Evolutionary conservation across 2,797 vertebrate species (phyloP), one percentile per base, ranked within the genome.

Genomic region (Glossophaga mutica): DNA sequence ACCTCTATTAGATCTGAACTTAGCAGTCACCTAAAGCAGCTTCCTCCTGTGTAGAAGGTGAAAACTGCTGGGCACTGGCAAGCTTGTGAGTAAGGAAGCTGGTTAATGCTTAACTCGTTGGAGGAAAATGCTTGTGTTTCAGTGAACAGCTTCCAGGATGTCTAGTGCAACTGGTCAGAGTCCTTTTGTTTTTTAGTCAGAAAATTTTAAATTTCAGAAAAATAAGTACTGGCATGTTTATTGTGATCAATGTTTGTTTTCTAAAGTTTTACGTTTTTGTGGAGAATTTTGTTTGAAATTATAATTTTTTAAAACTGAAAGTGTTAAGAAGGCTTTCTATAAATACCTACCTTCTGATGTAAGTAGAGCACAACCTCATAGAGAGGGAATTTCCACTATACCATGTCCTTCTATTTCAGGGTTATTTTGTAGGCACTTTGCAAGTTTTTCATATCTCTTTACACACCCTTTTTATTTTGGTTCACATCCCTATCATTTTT

Each of bases 401-500:
- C 32, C 46, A 22, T 79, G 12, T 87, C 11, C 37, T 87, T 26
- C 32, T 94, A 12, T 76, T 94, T 78, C 55, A 78, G 84, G 67
- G 59, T 85, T 84, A 88, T 93, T 93, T 78, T 90, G 52, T 4
- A 83, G 79, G 68, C 76, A 83, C 48, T 96, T 83, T 44, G 22
- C 74, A 68, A 15, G 2, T 62, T 96, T 91, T 55, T 85, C 55
- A 87, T 84, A 59, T 95, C 87, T 87, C 77, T 96, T 59, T 91
- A 78, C 39, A 92, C 1, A 83, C 89, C 46, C 88, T 92, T 96
- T 95, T 42, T 96, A 2, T 78, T 97, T 97, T 91, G 91, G 52
- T 89, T 97, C 71, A 74, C 29, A 42, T 96, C 18, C 11, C 65
- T 94, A 0, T 87, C 73, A 71, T 96, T 90, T 98, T 98, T 95